phyloP scores from a whole-genome alignment of 2,113 vertebrate species.

The Pseudorasbora parva region DNA sequence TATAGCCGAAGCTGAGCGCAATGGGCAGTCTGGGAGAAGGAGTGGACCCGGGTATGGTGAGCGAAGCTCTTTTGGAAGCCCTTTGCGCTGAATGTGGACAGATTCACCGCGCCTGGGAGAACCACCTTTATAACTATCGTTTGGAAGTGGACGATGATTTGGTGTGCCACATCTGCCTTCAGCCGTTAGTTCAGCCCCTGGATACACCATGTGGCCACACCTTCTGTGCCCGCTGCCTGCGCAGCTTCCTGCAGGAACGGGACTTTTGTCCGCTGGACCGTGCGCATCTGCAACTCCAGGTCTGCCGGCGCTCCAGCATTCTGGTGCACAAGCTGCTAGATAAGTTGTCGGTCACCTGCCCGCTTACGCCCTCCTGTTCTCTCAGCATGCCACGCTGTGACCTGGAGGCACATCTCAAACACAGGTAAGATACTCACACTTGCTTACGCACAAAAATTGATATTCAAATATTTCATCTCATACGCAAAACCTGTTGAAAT shows the following conservation, averaged over 20 bases:
- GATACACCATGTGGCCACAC: conserved; percentile 98
- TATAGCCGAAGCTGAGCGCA: conserved; percentile 31
- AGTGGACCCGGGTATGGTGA: conserved; percentile 77
- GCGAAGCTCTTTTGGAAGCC: conserved; percentile 84
- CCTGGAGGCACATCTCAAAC: conserved; percentile 94
- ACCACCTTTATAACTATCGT: conserved; percentile 97
- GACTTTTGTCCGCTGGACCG: conserved; percentile 97
- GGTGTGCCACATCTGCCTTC: conserved; percentile 98
- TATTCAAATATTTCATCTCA: conserved; percentile 3
- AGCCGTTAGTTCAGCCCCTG: conserved; percentile 93
- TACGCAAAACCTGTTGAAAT: not conserved
- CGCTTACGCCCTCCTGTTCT: conserved; percentile 85
- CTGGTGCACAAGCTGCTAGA: conserved; percentile 97
- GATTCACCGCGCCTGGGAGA: conserved; percentile 93
- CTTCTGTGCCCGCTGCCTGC: conserved; percentile 97
- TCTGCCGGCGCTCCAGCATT: conserved; percentile 95
- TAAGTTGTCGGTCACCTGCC: conserved; percentile 92
- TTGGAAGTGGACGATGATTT: conserved; percentile 97
- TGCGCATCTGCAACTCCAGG: conserved; percentile 89
- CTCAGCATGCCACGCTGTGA: conserved; percentile 95
- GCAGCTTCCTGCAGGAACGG: conserved; percentile 94
- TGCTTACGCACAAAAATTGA: conserved; percentile 4
- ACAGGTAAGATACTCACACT: conserved; percentile 81
- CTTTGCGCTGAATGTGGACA: conserved; percentile 94
- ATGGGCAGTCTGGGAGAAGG: conserved; percentile 87